Evolutionary conservation across 2,888 invertebrate genomes (phyloP).

Genomic region (Lasioglossum marginatum): DNA sequence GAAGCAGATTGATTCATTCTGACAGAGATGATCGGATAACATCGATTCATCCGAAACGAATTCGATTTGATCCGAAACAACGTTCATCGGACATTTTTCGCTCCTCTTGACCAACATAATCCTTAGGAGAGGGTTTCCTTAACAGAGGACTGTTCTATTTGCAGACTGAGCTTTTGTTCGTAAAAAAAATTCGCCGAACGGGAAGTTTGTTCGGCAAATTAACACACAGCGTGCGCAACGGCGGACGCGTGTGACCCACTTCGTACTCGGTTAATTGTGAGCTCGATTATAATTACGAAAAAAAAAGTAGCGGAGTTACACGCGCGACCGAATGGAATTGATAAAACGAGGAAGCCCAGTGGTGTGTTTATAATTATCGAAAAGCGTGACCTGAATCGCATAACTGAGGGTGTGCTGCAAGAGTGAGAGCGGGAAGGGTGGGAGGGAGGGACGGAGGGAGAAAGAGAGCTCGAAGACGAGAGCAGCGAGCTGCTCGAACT

Average conservation of each 20-base stretch:
- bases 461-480: neutral
- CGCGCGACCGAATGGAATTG: neutral
- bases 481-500: neutral
- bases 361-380: constrained; percentile 6
- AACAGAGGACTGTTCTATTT: neutral
- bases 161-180: neutral
- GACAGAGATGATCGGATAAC: neutral
- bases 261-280: neutral
- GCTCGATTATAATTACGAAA: neutral
- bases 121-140: neutral
- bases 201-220: neutral
- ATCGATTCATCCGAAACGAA: too few species aligned
- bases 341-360: neutral
- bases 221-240: neutral
- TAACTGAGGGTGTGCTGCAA: neutral
- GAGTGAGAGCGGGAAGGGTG: neutral
- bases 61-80: neutral
- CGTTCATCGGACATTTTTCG: neutral
- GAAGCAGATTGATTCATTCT: neutral
- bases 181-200: neutral
- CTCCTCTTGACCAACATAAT: neutral
- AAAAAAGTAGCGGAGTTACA: neutral
- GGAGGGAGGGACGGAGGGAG: neutral
- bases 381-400: neutral
- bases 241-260: neutral